Conservation (phyloP, 2,113 vertebrate species). For the Machaerirhynchus nigripectus region DNA sequence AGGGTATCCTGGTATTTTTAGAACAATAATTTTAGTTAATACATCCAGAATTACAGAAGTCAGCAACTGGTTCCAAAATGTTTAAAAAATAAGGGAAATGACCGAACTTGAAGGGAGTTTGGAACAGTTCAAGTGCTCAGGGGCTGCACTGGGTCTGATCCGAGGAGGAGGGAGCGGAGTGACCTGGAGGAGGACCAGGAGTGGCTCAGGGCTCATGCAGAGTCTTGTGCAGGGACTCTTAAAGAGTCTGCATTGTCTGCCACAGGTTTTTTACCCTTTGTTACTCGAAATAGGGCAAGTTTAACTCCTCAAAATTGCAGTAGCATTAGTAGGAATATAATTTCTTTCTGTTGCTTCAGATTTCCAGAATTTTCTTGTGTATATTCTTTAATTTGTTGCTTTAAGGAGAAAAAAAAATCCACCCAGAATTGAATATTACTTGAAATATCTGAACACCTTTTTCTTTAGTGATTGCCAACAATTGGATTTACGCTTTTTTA, state of each 20-base stretch:
- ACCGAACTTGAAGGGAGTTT: not conserved
- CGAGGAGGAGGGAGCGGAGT: not conserved
- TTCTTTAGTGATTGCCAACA: not conserved
- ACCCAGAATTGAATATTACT: not conserved
- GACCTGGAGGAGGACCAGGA: not conserved
- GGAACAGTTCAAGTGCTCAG: not conserved
- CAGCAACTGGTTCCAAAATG: not conserved
- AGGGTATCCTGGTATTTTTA: conserved; percentile 11
- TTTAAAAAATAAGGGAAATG: not conserved
- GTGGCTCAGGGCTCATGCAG: accelerated
- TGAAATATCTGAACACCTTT: not conserved
- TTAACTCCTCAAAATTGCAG: not conserved
- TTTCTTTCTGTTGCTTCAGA: not conserved
- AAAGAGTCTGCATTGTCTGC: not conserved
- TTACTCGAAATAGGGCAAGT: not conserved
- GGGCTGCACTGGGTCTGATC: not conserved
- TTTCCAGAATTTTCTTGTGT: not conserved
- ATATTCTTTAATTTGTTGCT: not conserved
- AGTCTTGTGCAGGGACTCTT: not conserved
- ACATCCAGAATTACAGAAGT: not conserved
- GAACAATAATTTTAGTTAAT: not conserved
- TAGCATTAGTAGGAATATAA: too few species aligned
- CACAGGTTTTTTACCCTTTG: not conserved
- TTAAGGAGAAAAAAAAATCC: not conserved
- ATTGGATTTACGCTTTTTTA: not conserved